Evolutionary conservation across 2,888 invertebrate species (phyloP).

Genomic region (Cheilosia grossa): DNA sequence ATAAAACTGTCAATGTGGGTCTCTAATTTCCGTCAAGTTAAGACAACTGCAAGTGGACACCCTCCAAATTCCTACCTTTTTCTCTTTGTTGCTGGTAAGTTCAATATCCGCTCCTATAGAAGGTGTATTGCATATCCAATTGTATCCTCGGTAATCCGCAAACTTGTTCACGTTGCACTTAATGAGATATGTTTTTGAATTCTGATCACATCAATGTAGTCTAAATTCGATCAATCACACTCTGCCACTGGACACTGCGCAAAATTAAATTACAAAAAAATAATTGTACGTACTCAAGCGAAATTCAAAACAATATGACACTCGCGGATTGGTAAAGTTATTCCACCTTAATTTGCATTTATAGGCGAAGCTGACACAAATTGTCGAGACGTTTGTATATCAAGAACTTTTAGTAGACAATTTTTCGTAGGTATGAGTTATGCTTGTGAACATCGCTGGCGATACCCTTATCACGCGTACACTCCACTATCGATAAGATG

Average conservation of each 20-base stretch:
- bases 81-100: background rate
- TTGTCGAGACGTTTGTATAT: slow-evolving; percentile 11
- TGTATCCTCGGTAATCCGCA: slow-evolving; percentile 29
- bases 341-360: slow-evolving; percentile 34
- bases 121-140: slow-evolving; percentile 29
- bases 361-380: slow-evolving; percentile 18
- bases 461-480: slow-evolving; percentile 41
- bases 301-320: slow-evolving; percentile 44
- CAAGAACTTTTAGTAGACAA: background rate
- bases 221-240: slow-evolving; percentile 35
- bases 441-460: background rate
- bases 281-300: slow-evolving; percentile 6
- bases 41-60: background rate
- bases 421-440: background rate
- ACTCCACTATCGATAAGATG: slow-evolving; percentile 32
- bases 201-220: slow-evolving; percentile 42
- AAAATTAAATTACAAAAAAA: background rate
- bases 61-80: slow-evolving; percentile 24
- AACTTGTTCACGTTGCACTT: slow-evolving; percentile 32
- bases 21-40: background rate
- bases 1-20: background rate
- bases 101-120: slow-evolving; percentile 47
- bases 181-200: slow-evolving; percentile 18
- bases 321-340: slow-evolving; percentile 15
- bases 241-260: slow-evolving; percentile 1